phyloP scores from a whole-genome alignment of 2,888 invertebrate genomes.

The Phyllotreta striolata region DNA sequence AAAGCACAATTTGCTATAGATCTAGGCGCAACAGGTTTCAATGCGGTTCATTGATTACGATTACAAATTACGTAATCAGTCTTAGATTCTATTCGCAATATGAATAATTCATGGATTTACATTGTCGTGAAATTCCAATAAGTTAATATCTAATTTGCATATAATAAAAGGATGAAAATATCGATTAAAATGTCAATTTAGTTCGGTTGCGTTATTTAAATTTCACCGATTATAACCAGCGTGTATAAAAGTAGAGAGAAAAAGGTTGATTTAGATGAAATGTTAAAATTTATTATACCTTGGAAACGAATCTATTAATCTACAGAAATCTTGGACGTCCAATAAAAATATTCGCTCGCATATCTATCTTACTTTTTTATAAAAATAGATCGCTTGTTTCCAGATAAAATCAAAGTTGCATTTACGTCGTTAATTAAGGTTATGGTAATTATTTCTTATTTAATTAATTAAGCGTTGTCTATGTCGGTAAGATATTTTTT shows the following conservation, averaged over 20 bases:
- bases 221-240: constrained; percentile 19
- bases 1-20: constrained; percentile 2
- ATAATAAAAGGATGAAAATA: constrained; percentile 34
- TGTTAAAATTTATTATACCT: no score
- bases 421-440: constrained; percentile 38
- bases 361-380: constrained; percentile 1
- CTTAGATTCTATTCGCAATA: constrained; percentile 18
- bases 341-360: constrained; percentile 4
- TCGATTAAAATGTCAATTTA: constrained; percentile 33
- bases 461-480: constrained; percentile 37
- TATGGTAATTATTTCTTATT: constrained; percentile 39
- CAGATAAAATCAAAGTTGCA: constrained; percentile 23
- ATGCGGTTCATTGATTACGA: constrained; percentile 18
- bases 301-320: background rate
- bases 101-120: constrained; percentile 23
- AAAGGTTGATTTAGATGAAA: no score
- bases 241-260: constrained; percentile 1
- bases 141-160: constrained; percentile 30
- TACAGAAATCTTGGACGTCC: background rate
- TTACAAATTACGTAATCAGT: constrained; percentile 25
- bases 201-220: constrained; percentile 29
- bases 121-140: constrained; percentile 24
- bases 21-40: constrained; percentile 10
- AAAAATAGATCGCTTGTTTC: constrained; percentile 18
- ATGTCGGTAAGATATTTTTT: constrained; percentile 34